Evolutionary conservation across 2,797 vertebrate genomes (phyloP).

Genomic region (Eospalax fontanierii): DNA sequence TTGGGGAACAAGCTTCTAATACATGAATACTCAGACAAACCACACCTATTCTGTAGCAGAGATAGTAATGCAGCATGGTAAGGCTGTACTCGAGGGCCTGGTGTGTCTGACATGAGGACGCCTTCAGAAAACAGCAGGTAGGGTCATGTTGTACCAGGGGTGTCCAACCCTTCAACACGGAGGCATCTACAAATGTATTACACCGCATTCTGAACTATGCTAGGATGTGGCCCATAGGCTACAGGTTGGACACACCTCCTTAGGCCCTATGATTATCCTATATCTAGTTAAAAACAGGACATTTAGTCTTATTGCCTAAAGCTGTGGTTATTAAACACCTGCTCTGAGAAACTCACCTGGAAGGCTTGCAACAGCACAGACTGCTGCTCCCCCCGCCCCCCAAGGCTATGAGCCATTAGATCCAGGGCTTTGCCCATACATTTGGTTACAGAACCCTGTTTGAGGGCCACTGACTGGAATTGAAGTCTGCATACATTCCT

Average conservation of each 20-base stretch:
- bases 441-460: background rate
- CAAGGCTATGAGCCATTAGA: no score
- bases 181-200: background rate
- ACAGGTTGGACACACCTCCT: no score
- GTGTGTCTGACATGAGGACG: background rate
- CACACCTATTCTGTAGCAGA: background rate
- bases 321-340: background rate
- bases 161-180: background rate
- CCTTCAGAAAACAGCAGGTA: background rate
- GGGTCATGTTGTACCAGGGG: no score
- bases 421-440: background rate
- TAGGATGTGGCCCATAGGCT: background rate
- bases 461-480: background rate
- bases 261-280: background rate
- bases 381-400: no score
- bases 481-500: background rate
- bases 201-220: background rate
- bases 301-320: background rate
- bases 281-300: background rate
- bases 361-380: background rate
- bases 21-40: background rate
- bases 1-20: background rate
- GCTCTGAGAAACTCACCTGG: background rate
- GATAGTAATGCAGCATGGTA: no score
- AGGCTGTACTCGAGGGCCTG: background rate